phyloP scores from a whole-genome alignment of 2,888 invertebrate species.

The Tenodera sinensis region DNA sequence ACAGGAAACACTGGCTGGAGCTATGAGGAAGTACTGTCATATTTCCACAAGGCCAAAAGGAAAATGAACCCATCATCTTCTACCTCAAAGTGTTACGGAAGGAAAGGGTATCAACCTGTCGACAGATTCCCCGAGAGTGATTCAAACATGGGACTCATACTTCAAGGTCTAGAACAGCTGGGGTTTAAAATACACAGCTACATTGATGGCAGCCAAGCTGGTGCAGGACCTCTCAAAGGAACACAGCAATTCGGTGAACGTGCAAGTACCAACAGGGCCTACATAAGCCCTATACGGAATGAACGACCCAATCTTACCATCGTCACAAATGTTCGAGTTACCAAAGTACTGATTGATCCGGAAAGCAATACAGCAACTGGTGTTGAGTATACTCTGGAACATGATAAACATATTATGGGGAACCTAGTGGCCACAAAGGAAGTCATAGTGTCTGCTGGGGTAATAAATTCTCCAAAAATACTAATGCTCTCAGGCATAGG shows the following conservation, averaged over 20 bases:
- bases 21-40: background rate
- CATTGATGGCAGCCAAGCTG: background rate
- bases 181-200: background rate
- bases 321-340: background rate
- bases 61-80: background rate
- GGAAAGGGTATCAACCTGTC: background rate
- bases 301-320: background rate
- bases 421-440: background rate
- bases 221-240: background rate
- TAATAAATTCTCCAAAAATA: background rate
- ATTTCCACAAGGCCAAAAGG: background rate
- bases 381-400: background rate
- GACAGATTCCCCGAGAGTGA: background rate
- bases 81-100: background rate
- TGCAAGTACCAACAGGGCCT: background rate
- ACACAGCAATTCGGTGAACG: background rate
- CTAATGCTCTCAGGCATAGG: background rate
- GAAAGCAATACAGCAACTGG: background rate
- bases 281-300: background rate
- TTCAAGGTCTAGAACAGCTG: background rate
- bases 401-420: background rate
- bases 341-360: background rate
- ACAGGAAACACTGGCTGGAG: background rate
- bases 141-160: background rate
- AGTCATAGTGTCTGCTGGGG: background rate